Conservation (phyloP, 2,888 invertebrate genomes). For the Thecocarcelia acutangulata region DNA sequence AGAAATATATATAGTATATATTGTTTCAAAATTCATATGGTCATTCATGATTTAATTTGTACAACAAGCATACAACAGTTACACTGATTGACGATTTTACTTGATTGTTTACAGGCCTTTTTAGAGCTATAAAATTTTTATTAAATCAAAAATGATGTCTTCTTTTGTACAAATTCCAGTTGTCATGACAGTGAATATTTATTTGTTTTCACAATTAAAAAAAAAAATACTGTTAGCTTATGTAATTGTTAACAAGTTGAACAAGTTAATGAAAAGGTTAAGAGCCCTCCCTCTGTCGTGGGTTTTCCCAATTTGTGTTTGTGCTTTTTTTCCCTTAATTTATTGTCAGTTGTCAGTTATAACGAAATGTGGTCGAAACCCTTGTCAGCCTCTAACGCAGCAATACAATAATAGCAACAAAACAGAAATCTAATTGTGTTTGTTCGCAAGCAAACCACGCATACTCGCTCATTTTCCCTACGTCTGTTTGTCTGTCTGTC, state of each 20-base stretch:
- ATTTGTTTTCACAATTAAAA: not conserved
- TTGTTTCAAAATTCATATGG: no score
- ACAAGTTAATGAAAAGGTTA: not conserved
- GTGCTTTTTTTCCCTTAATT: constrained; percentile 60
- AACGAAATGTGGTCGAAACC: constrained; percentile 68
- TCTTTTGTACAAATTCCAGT: no score
- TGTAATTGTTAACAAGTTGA: constrained; percentile 5
- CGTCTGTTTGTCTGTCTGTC: not conserved
- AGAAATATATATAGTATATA: no score
- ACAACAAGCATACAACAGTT: no score
- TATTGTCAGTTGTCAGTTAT: constrained; percentile 67
- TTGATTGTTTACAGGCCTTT: no score
- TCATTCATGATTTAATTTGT: no score
- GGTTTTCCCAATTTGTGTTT: not conserved
- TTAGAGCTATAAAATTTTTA: no score
- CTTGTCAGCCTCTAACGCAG: constrained; percentile 56
- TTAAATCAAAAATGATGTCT: no score
- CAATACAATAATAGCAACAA: constrained; percentile 26
- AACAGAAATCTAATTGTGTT: constrained; percentile 67
- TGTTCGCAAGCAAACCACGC: constrained; percentile 58
- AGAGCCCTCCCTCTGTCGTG: not conserved
- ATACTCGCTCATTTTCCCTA: not conserved
- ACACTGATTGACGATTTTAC: no score
- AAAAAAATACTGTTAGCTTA: not conserved
- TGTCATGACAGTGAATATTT: no score